Evolutionary conservation across 2,797 vertebrate genomes (phyloP).

Genomic region (Notolepis coatsorum): DNA sequence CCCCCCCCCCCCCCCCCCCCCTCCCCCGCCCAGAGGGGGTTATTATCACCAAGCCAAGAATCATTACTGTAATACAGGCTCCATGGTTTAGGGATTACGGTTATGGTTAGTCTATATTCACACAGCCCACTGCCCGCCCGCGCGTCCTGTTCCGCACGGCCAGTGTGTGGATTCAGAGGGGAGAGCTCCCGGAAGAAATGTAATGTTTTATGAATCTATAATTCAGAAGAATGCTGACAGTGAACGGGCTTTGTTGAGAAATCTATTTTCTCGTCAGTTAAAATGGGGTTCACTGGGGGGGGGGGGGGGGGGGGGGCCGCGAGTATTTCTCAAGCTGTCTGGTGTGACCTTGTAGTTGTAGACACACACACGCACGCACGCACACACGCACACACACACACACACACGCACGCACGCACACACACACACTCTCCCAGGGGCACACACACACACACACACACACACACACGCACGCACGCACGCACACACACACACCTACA

Average conservation of each 20-base stretch:
- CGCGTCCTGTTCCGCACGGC: background rate
- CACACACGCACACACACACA: background rate
- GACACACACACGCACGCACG: background rate
- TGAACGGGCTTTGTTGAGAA: background rate
- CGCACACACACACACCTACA: background rate
- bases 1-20: no score
- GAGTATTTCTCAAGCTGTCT: slow-evolving; percentile 7
- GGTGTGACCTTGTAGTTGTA: background rate
- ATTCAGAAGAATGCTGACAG: slow-evolving; percentile 23
- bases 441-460: background rate
- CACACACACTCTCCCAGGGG: background rate
- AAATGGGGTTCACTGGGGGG: no score
- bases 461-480: background rate
- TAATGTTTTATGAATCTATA: slow-evolving; percentile 29
- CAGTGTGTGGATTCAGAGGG: slow-evolving; percentile 9
- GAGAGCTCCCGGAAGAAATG: no score
- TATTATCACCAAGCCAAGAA: slow-evolving; percentile 27
- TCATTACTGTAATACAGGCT: slow-evolving; percentile 44
- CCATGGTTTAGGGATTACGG: slow-evolving; percentile 23
- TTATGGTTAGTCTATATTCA: slow-evolving; percentile 4
- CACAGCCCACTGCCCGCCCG: background rate
- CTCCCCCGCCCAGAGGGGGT: slow-evolving; percentile 20
- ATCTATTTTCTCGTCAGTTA: background rate
- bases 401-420: background rate
- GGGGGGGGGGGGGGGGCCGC: no score